Evolutionary conservation across 2,888 invertebrate genomes (phyloP).

Genomic region (Lasius fuliginosus): DNA sequence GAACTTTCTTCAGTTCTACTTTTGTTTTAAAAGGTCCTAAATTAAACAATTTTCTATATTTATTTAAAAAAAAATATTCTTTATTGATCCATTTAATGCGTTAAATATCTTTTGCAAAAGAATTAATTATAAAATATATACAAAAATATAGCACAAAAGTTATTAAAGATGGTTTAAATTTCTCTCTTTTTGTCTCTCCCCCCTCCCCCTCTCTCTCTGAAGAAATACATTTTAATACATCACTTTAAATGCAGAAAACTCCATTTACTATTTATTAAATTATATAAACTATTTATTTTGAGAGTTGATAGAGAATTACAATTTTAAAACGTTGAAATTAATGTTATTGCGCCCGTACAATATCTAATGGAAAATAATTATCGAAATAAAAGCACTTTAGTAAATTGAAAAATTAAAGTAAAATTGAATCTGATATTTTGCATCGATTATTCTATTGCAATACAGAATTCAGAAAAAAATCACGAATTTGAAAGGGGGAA

Average conservation of each 20-base stretch:
- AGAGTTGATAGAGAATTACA: conserved; percentile 1
- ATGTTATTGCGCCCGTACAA: conserved; percentile 1
- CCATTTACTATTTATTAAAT: neutral
- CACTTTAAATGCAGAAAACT: neutral
- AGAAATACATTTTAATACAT: neutral
- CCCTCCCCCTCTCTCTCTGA: neutral
- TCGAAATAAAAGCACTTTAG: conserved; percentile 32
- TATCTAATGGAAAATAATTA: neutral
- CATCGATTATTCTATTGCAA: conserved; percentile 14
- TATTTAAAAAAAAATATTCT: neutral
- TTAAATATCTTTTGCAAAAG: neutral
- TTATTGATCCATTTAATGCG: too few relatives aligned
- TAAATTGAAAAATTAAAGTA: conserved; percentile 21
- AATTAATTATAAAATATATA: neutral
- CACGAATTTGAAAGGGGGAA: neutral
- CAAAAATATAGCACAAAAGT: neutral
- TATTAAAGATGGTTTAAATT: neutral
- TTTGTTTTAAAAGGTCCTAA: neutral
- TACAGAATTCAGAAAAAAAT: conserved; percentile 19
- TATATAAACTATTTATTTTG: neutral
- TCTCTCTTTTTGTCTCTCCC: neutral
- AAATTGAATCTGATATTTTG: conserved; percentile 12
- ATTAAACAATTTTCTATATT: neutral
- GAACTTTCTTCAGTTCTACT: neutral
- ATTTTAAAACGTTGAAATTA: conserved; percentile 14